Evolutionary conservation across 2,797 vertebrate species (phyloP), one percentile per base, ranked within the genome.

Genomic region (Anomalospiza imberbis): DNA sequence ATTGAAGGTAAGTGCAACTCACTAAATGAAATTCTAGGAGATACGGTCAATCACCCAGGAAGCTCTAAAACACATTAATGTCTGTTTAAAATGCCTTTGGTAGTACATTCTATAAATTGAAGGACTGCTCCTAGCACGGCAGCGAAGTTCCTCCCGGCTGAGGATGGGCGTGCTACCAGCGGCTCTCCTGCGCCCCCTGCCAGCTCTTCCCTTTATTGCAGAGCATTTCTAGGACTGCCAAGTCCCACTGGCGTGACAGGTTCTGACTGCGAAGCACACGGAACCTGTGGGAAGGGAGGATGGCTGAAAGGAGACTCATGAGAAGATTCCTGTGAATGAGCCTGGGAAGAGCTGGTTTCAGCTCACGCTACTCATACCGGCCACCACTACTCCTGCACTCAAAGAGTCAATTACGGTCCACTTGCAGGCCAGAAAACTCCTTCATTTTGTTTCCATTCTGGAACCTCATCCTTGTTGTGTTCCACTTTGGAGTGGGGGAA

Each of bases 161-260:
- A 17, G 58, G 45, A 45, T 4, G n/a, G 90, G 26, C 16, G n/a
- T 7, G 62, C 21, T 25, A 18, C 55, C 74, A 25, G 38, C 77
- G 67, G 94, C 89, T 94, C 94, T 93, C 67, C 85, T 25, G 72
- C 96, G 93, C 96, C 96, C 95, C 77, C 96, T 97, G 92, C 71
- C 88, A 51, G 71, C 42, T n/a, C 40, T 7, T 91, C 57, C 72
- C 45, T 6, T 68, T 29, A 74, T 28, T 85, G 95, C 96, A 80
- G 42, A n/a, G 65, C 47, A 50, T 24, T 89, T 15, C 50, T 3
- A 3, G 55, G 24, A 47, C 8, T 15, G 55, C 60, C 76, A 7
- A 3, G 36, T 15, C 14, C 45, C 44, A 1, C 70, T 32, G 26
- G 34, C 83, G n/a, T 32, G 76, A 58, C 73, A 6, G 0, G 45